These are phyloP conservation scores for Lasioglossum malachurum DNA, from an alignment of 2,888 invertebrate genomes.

Conservation along the genomic window DNA sequence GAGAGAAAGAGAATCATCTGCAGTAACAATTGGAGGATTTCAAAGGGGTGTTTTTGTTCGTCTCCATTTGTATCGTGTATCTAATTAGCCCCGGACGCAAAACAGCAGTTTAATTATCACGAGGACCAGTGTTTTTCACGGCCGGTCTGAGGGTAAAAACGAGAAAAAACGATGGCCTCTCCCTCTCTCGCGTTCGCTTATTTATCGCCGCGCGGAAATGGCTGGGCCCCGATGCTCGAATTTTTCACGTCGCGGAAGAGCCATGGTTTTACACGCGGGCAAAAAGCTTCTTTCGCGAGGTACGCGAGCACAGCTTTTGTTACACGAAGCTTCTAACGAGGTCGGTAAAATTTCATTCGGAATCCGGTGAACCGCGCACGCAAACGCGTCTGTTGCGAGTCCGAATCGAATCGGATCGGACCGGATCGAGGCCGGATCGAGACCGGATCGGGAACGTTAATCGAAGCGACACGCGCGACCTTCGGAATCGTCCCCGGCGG, in stretches of 20 bases:
- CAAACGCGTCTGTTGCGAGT: background rate
- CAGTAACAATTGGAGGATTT: constrained; percentile 24
- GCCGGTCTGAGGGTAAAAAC: background rate
- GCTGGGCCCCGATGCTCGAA: constrained; percentile 3
- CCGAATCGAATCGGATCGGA: background rate
- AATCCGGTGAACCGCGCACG: background rate
- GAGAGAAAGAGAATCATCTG: background rate
- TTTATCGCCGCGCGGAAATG: constrained; percentile 31
- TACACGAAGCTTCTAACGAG: background rate
- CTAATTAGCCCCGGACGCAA: constrained; percentile 41
- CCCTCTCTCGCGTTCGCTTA: constrained; percentile 25
- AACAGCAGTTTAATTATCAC: constrained; percentile 53
- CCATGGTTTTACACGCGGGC: background rate
- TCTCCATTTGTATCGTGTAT: constrained; percentile 38
- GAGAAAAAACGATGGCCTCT: constrained; percentile 10
- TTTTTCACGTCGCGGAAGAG: constrained; percentile 19
- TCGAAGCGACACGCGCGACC: constrained; percentile 18
- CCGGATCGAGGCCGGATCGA: background rate
- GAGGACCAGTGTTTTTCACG: constrained; percentile 27
- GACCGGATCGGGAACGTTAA: background rate
- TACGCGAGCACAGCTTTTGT: background rate
- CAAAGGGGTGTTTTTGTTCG: constrained; percentile 31
- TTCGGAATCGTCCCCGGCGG: background rate
- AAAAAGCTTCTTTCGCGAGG: background rate
- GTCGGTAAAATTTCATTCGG: background rate